Evolutionary conservation across 1,140 invertebrate species (phyloP), one percentile per base, ranked within the genome.

Genomic region (Leptoteleia sp.): DNA sequence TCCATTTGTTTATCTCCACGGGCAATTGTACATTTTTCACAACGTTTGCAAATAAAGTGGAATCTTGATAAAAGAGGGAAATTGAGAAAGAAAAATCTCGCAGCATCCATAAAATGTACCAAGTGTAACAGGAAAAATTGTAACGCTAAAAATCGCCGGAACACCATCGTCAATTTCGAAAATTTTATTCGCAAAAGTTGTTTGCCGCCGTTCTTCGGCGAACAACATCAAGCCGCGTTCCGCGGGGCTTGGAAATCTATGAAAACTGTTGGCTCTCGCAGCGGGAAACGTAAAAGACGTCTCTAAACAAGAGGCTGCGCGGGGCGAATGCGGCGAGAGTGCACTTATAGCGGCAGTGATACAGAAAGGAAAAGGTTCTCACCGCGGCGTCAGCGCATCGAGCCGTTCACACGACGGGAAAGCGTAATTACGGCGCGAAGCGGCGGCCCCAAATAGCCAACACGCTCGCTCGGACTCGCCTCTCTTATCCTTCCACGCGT

Each of bases 361-460:
- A 68, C 48, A 57, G 65, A 75, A 79, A 67, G 71, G 43, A 71
- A 75, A 70, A 71, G 54, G 59, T 68, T 82, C 62, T 64, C 67
- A 59, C 72, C 37, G 47, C 47, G 37, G 43, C 38, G 59, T 71
- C 61, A 47, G 57, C 22, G 42, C 45, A 70, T 79, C 57, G 64
- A 78, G 43, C 62, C 40, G 73, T 61, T 81, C 65, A 72, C 61
- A 72, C 67, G 50, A 78, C 42, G 70, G 52, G 67, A 76, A 81
- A 85, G 65, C 76, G 82, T 86, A 82, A 81, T 86, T 87, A 84
- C 76, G 73, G 57, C 42, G 67, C 47, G 47, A 59, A 35, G 50
- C 55, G 55, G 71, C 38, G 45, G 72, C 76, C 70, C 73, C 70
- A 79, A 57, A 76, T 72, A 80, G 61, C 79, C 76, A 65, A 67